Conservation (phyloP, 2,888 invertebrate species). For the Brachylomia viminalis region DNA sequence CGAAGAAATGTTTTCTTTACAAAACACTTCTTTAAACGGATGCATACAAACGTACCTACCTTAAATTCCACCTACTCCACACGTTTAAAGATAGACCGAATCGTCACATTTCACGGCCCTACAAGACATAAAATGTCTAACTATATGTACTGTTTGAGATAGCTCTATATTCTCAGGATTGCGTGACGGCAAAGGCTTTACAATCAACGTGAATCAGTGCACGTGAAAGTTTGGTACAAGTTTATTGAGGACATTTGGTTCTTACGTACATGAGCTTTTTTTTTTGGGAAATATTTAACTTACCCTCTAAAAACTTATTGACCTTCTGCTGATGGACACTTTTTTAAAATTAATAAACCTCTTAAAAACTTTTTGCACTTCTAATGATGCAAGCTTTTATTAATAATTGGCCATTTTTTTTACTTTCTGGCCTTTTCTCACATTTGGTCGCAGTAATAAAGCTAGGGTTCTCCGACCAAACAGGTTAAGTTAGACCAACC, state of each 20-base stretch:
- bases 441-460: too few relatives aligned
- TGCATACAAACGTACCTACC: too few relatives aligned
- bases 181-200: slow-evolving; percentile 79
- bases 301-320: background rate
- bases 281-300: background rate
- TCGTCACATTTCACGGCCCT: slow-evolving; percentile 20
- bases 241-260: slow-evolving; percentile 48
- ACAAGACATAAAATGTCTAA: slow-evolving; percentile 43
- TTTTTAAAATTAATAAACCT: background rate
- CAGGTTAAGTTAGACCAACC: background rate
- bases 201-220: slow-evolving; percentile 80
- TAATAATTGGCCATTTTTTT: background rate
- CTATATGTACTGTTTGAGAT: slow-evolving; percentile 54
- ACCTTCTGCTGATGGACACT: background rate
- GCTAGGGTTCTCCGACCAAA: background rate
- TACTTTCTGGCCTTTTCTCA: too few relatives aligned
- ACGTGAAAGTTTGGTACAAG: slow-evolving; percentile 78
- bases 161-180: slow-evolving; percentile 68
- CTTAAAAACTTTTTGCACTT: background rate
- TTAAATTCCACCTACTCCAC: background rate
- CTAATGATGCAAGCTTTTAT: background rate
- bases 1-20: too few relatives aligned
- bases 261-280: background rate
- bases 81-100: slow-evolving; percentile 1
- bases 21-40: background rate